Evolutionary conservation across 2,113 vertebrate genomes (phyloP).

Genomic region (Lota lota): DNA sequence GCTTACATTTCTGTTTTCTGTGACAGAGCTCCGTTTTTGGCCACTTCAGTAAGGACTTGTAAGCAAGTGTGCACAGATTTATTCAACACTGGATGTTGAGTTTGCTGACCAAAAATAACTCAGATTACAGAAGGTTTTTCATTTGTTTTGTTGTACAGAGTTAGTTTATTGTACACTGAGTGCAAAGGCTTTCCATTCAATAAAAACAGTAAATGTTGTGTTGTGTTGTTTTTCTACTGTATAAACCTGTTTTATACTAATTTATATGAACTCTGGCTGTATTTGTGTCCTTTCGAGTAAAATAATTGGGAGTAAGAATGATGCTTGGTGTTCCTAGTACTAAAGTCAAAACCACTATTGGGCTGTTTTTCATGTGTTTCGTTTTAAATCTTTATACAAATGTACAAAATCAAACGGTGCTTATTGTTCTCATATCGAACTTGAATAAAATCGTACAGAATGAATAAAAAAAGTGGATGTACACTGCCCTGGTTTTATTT

Average conservation of each 20-base stretch:
- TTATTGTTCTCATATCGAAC: constrained; percentile 25
- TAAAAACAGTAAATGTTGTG: constrained; percentile 15
- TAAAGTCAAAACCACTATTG: neutral
- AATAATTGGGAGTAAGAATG: constrained; percentile 11
- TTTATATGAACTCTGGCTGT: constrained; percentile 18
- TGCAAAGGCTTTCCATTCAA: constrained; percentile 27
- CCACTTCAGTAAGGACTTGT: constrained; percentile 17
- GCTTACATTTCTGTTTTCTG: constrained; percentile 33
- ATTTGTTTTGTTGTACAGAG: constrained; percentile 23
- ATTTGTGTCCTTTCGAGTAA: constrained; percentile 19
- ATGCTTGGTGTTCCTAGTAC: constrained; percentile 14
- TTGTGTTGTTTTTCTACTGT: constrained; percentile 32
- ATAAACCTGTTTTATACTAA: constrained; percentile 28
- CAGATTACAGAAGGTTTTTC: constrained; percentile 3
- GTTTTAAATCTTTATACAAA: constrained; percentile 25
- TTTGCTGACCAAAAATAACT: constrained; percentile 33
- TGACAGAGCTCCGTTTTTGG: neutral
- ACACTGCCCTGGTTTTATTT: constrained; percentile 5
- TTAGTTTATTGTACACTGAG: constrained; percentile 29
- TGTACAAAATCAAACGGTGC: constrained; percentile 38
- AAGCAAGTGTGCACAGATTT: constrained; percentile 30
- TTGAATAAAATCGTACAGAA: neutral
- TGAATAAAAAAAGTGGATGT: constrained; percentile 23
- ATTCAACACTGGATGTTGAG: constrained; percentile 72
- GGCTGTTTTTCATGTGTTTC: constrained; percentile 1